A percentile compares a stretch with the other conserved stretches of the same genome.
Evolutionary conservation across 2,113 vertebrate genomes (phyloP).

Genomic region (Chaetorhynchus papuensis): DNA sequence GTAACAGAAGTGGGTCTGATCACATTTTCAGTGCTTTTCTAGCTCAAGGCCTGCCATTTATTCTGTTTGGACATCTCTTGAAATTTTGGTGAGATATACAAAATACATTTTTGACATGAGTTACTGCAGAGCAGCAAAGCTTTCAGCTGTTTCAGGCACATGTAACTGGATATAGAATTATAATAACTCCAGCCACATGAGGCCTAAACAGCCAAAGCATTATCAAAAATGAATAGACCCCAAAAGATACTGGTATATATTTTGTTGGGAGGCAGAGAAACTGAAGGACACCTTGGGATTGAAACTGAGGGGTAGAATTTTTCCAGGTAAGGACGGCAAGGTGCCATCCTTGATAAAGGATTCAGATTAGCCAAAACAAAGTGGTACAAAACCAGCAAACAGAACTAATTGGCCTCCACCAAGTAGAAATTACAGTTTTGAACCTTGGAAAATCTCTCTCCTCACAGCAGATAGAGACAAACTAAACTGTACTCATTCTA

Average conservation of each 20-base stretch:
- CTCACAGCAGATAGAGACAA: not conserved
- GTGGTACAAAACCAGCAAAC: not conserved
- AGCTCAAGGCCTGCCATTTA: not conserved
- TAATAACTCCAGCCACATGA: not conserved
- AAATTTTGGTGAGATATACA: not conserved
- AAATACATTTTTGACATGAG: not conserved
- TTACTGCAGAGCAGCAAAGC: not conserved
- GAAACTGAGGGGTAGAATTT: not conserved
- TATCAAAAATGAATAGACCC: not conserved
- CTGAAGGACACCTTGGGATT: not conserved
- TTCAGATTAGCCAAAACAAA: not conserved
- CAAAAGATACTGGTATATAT: not conserved
- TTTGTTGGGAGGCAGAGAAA: not conserved
- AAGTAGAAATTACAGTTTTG: not conserved
- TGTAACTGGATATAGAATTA: not conserved
- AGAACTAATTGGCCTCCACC: not conserved
- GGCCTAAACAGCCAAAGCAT: not conserved
- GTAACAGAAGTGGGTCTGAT: not conserved
- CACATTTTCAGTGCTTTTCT: not conserved
- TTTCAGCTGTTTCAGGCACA: not conserved
- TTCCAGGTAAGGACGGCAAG: not conserved
- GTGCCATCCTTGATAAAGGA: not conserved
- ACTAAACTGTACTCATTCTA: not conserved
- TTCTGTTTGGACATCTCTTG: not conserved
- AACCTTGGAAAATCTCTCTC: not conserved